These are phyloP conservation scores for Urophycis tenuis DNA, from an alignment of 2,797 vertebrate species.

Conservation along the genomic window DNA sequence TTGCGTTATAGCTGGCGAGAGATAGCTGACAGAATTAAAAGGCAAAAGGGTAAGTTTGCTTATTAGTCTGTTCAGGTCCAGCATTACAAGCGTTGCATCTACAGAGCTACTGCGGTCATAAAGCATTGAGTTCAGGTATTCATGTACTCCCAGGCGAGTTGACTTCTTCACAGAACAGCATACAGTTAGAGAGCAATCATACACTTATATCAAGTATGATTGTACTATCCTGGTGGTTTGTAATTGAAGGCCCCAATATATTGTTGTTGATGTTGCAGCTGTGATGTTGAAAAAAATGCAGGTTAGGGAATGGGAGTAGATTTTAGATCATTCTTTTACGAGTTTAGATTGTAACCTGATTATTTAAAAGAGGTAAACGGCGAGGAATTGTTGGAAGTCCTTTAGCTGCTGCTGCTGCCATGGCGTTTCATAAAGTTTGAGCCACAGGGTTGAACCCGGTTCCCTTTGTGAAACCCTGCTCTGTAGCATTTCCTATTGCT, in stretches of 20 bases:
- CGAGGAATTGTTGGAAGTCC: no score
- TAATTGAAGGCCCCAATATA: not conserved
- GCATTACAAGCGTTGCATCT: not conserved
- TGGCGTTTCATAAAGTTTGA: not conserved
- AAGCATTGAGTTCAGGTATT: not conserved
- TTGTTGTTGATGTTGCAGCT: not conserved
- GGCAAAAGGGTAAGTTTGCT: not conserved
- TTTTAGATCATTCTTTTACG: not conserved
- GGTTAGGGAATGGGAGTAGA: not conserved
- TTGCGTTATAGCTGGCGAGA: not conserved
- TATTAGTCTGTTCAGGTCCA: not conserved
- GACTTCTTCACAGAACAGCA: not conserved
- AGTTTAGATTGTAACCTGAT: not conserved
- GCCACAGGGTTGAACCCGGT: not conserved
- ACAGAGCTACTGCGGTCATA: not conserved
- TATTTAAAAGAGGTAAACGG: not conserved
- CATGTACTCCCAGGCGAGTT: not conserved
- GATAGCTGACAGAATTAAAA: not conserved
- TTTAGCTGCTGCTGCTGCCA: not conserved
- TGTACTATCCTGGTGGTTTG: not conserved
- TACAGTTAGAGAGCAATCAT: not conserved
- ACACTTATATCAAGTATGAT: not conserved
- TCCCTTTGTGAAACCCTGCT: not conserved
- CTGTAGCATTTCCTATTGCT: conserved; percentile 5
- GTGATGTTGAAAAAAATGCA: not conserved